Evolutionary conservation across 2,888 invertebrate genomes (phyloP).

Genomic region (Ectobius pallidus): DNA sequence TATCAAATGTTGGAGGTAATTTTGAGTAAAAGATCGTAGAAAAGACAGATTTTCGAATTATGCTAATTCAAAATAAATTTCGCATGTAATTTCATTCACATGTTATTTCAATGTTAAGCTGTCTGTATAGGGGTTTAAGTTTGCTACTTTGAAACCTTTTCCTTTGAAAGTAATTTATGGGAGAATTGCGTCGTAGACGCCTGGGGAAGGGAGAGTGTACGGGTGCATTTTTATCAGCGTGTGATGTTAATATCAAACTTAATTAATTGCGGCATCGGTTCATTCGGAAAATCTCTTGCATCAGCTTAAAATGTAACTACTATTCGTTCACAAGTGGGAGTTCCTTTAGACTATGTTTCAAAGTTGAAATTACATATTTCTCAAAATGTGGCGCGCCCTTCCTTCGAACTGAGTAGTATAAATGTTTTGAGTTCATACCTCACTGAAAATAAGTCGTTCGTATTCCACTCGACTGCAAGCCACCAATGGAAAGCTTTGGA

Average conservation of each 20-base stretch:
- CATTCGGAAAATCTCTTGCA: background rate
- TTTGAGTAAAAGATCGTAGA: no score
- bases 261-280: slow-evolving; percentile 23
- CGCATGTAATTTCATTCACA: no score
- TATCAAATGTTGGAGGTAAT: no score
- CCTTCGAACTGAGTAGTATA: background rate
- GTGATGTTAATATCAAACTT: slow-evolving; percentile 17
- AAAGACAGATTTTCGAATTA: no score
- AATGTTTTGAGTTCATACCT: slow-evolving; percentile 30
- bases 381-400: background rate
- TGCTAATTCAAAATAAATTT: no score
- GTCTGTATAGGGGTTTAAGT: no score
- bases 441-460: slow-evolving; percentile 25
- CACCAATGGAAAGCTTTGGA: slow-evolving; percentile 41
- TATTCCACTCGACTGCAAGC: slow-evolving; percentile 22
- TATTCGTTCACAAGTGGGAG: background rate
- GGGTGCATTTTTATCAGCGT: no score
- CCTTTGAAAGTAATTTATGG: no score
- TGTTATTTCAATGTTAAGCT: no score
- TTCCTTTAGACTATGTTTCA: background rate
- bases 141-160: no score
- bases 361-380: background rate
- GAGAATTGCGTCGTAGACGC: no score
- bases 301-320: slow-evolving; percentile 13
- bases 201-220: no score